Base-by-base conservation (phyloP, 2,888 invertebrate genomes). In the Enchytraeus crypticus region DNA sequence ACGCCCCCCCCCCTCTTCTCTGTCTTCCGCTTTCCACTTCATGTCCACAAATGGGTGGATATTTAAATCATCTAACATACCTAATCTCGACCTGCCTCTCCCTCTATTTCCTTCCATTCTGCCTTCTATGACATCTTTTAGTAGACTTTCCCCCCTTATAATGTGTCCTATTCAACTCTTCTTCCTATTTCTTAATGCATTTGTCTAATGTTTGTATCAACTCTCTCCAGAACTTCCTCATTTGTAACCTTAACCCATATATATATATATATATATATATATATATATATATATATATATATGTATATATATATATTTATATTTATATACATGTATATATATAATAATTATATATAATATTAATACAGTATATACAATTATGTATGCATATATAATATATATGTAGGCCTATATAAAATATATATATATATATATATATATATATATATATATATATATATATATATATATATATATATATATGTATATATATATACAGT, bases 261-360 rank as follows among this genome's bases (percentile, higher is more conserved):
- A 29, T 51, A 14, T 51, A 51, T 51, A 26, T 51, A 51, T 51
- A 26, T 29, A 51, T 51, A 26, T 23, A 27, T 23, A 2, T 27
- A 51, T 51, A 11, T 51, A 4, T 51, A 27, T 51, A 23, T 51
- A 27, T 51, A 23, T 51, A 21, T 27, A 51, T 27, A 5, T 51
- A 51, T 51, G 29, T 51, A 51, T 30, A 27, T 51, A 51, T 51
- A 27, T 29, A 27, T 38, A 23, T 55, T 21, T 55, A 55, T 55
- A 33, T 55, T 5, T 55, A 33, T 55, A 38, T 55, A 33, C 38
- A 38, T 55, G 27, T 55, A 21, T 55, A 21, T 55, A 38, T 55
- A 27, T 51, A 21, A 27, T 49, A 49, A 14, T 14, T 49, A 33
- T 55, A 38, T 55, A n/a, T 55, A 55, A 34, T 11, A 34, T 23